Percentiles rank a stretch among this genome's conserved stretches.
Evolutionary conservation across 1,140 invertebrate genomes (phyloP).

Genomic region (Lutraria rhynchaena): DNA sequence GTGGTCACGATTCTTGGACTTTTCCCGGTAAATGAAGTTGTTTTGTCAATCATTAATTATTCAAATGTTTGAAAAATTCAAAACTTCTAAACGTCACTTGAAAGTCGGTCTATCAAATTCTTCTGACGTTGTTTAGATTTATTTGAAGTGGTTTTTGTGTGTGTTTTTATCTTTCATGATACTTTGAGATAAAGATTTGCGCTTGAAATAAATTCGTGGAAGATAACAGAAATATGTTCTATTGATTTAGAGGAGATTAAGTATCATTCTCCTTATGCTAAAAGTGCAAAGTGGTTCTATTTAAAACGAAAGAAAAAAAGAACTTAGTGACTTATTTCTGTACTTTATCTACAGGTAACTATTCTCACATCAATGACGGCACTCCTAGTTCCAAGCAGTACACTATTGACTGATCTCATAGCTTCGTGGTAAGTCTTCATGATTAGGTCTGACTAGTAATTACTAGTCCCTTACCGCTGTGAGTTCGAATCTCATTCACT

Average conservation of each 20-base stretch:
- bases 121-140: background rate
- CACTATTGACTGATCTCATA: conserved; percentile 13
- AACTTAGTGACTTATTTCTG: background rate
- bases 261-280: too few species aligned
- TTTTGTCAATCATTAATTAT: background rate
- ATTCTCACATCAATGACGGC: conserved; percentile 17
- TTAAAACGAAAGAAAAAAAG: too few species aligned
- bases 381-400: conserved; percentile 25
- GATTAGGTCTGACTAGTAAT: too few species aligned
- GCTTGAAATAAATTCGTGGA: too few species aligned
- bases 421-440: conserved; percentile 16
- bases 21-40: conserved; percentile 35
- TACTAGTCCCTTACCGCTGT: too few species aligned
- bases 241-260: too few species aligned
- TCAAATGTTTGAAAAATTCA: background rate
- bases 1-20: conserved; percentile 37
- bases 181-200: too few species aligned
- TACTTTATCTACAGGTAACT: conserved; percentile 22
- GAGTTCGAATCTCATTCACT: too few species aligned
- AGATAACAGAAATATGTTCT: too few species aligned
- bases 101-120: background rate
- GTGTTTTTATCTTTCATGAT: background rate
- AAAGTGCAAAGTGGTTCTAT: too few species aligned
- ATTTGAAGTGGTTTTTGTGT: background rate
- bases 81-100: background rate